Conservation (phyloP, 2,113 vertebrate genomes). For the Tetraodon nigroviridis region DNA sequence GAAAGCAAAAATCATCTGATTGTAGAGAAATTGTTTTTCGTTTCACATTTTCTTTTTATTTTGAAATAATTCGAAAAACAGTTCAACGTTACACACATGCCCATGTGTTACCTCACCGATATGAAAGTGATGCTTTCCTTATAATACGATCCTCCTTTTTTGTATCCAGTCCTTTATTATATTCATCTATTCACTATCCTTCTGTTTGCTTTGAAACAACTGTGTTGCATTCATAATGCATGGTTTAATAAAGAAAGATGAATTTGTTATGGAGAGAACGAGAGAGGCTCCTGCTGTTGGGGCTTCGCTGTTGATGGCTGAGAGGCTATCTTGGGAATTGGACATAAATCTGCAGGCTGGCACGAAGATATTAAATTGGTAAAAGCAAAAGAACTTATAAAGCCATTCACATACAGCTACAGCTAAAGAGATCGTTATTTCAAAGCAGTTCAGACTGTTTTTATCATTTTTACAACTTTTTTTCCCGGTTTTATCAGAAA, state of each 20-base stretch:
- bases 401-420: background rate
- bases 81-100: background rate
- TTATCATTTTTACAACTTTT: too few relatives aligned
- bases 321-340: constrained; percentile 1
- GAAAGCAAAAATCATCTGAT: too few relatives aligned
- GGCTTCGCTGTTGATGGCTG: constrained; percentile 7
- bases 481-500: too few relatives aligned
- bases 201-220: constrained; percentile 4
- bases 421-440: background rate
- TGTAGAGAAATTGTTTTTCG: background rate
- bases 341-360: background rate
- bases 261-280: constrained; percentile 7
- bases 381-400: constrained; percentile 6
- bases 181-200: background rate
- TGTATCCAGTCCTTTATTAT: background rate
- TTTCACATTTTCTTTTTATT: constrained; percentile 6
- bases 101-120: constrained; percentile 10
- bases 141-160: background rate
- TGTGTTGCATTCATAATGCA: background rate
- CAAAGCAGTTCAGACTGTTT: background rate
- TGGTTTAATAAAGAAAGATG: constrained; percentile 13
- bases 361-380: background rate
- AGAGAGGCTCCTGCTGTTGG: background rate
- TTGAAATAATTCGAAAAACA: constrained; percentile 1
- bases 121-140: background rate